Evolutionary conservation across 2,797 vertebrate species (phyloP).

Genomic region (Hephaestus fuliginosus): DNA sequence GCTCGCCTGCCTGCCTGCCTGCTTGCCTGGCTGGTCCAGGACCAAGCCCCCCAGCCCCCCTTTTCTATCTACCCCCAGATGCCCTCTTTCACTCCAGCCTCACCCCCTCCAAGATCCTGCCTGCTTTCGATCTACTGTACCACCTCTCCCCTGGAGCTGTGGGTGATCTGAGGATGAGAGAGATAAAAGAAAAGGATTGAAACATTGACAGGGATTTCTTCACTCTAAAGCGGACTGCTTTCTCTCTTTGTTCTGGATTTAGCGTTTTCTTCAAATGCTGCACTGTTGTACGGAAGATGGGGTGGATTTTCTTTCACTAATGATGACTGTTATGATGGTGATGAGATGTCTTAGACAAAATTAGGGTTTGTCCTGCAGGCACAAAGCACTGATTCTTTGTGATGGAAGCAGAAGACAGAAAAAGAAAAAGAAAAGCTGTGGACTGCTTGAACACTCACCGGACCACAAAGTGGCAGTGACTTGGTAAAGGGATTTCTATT

Average conservation of each 20-base stretch:
- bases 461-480: constrained; percentile 63
- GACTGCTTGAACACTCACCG: constrained; percentile 57
- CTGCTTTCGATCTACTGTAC: constrained; percentile 68
- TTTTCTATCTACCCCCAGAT: constrained; percentile 63
- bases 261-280: constrained; percentile 38
- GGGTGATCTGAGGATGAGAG: constrained; percentile 65
- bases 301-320: constrained; percentile 36
- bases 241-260: constrained; percentile 76
- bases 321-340: constrained; percentile 47
- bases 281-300: constrained; percentile 37
- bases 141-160: constrained; percentile 73
- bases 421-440: constrained; percentile 64
- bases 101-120: constrained; percentile 62
- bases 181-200: constrained; percentile 63
- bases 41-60: constrained; percentile 53
- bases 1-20: constrained; percentile 39
- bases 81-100: constrained; percentile 67
- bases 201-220: constrained; percentile 59
- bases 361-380: constrained; percentile 56
- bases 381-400: constrained; percentile 65
- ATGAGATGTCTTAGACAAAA: constrained; percentile 54
- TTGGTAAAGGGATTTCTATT: constrained; percentile 63
- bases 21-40: constrained; percentile 67
- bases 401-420: constrained; percentile 73
- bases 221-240: constrained; percentile 36